Percentiles rank a stretch among this genome's conserved stretches.
These are phyloP conservation scores for Dorcus hopei DNA, from an alignment of 2,888 invertebrate genomes.

Conservation along the genomic window DNA sequence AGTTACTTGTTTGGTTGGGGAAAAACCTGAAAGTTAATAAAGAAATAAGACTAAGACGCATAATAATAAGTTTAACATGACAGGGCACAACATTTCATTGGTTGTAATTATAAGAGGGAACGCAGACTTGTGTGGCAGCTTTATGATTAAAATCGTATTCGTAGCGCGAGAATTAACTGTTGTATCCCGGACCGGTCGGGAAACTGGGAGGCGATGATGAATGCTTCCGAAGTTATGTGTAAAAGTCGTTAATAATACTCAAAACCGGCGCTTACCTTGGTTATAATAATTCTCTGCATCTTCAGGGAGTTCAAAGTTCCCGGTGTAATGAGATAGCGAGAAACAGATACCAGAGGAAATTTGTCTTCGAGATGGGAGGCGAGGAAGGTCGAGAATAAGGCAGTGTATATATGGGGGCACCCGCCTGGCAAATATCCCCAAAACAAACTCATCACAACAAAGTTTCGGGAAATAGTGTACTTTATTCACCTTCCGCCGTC, in stretches of 20 bases:
- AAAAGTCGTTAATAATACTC: constrained; percentile 52
- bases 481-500: constrained; percentile 28
- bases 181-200: constrained; percentile 29
- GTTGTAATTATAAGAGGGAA: constrained; percentile 29
- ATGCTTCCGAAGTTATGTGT: constrained; percentile 49
- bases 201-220: constrained; percentile 39
- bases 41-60: not conserved
- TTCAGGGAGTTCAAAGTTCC: constrained; percentile 48
- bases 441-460: constrained; percentile 34
- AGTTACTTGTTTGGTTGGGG: no score
- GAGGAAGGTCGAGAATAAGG: constrained; percentile 20
- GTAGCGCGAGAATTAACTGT: constrained; percentile 37
- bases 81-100: constrained; percentile 30
- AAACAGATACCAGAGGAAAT: constrained; percentile 45
- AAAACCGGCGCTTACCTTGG: constrained; percentile 47
- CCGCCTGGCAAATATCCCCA: constrained; percentile 32
- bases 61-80: constrained; percentile 14
- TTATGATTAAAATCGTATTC: constrained; percentile 36
- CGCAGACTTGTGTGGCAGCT: constrained; percentile 28
- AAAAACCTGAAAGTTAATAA: not conserved
- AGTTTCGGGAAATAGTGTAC: constrained; percentile 30
- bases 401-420: constrained; percentile 23
- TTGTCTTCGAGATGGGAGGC: constrained; percentile 38
- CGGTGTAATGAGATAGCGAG: constrained; percentile 45
- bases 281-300: constrained; percentile 47